phyloP scores from a whole-genome alignment of 2,113 vertebrate genomes.

The Sinocyclocheilus anshuiensis region DNA sequence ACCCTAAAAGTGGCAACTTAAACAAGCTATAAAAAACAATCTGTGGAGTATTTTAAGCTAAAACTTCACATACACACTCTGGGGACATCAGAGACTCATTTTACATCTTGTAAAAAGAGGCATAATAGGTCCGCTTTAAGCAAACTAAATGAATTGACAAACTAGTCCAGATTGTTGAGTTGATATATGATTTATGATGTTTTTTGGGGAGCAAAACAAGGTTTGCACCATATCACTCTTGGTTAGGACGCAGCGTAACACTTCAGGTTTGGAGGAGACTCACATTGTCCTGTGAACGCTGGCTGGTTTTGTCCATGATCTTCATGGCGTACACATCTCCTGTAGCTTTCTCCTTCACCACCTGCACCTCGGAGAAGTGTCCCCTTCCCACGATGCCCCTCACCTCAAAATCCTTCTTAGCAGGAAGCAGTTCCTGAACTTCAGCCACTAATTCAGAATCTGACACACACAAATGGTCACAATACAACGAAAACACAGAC shows the following conservation, averaged over 20 bases:
- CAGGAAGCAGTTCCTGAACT: conserved; percentile 85
- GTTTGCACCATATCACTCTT: not conserved
- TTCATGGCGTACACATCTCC: conserved; percentile 95
- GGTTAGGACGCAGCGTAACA: not conserved
- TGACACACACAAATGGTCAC: conserved; percentile 59
- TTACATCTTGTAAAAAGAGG: too few relatives aligned
- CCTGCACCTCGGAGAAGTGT: conserved; percentile 88
- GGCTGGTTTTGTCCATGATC: conserved; percentile 86
- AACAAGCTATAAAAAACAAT: too few relatives aligned
- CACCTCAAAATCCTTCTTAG: conserved; percentile 85
- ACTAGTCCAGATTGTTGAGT: too few relatives aligned
- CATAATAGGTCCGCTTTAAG: too few relatives aligned
- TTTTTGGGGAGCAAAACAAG: too few relatives aligned
- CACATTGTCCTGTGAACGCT: conserved; percentile 85
- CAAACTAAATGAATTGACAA: too few relatives aligned
- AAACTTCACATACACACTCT: too few relatives aligned
- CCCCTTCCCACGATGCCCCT: conserved; percentile 86
- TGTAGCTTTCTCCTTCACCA: conserved; percentile 87
- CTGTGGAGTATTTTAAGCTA: too few relatives aligned
- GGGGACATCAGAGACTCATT: too few relatives aligned
- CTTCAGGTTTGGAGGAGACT: conserved; percentile 28
- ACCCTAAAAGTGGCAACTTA: too few relatives aligned
- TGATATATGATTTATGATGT: too few relatives aligned
- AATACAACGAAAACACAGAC: not conserved
- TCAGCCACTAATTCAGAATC: conserved; percentile 85